A percentile compares a stretch with the other conserved stretches of the same genome.
Evolutionary conservation across 2,113 vertebrate species (phyloP).

Genomic region (Leptocoma aspasia): DNA sequence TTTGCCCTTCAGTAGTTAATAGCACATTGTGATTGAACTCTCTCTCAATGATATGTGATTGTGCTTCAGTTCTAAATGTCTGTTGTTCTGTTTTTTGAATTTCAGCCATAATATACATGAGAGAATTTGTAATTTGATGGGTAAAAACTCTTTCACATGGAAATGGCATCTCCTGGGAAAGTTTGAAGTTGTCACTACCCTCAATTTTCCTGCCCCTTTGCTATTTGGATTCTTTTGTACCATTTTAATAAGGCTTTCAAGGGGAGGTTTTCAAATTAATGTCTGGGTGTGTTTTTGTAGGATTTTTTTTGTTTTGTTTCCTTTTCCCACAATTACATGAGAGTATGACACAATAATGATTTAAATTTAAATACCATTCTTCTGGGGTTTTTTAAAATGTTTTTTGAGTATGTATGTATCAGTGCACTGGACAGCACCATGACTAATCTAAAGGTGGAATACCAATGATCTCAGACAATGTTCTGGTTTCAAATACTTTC

Average conservation of each 20-base stretch:
- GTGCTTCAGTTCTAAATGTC: background rate
- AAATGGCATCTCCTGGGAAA: background rate
- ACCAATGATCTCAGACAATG: background rate
- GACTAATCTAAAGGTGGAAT: background rate
- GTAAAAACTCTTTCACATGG: conserved; percentile 1
- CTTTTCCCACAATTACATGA: background rate
- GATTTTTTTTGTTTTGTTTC: background rate
- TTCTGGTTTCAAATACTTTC: background rate
- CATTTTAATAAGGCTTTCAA: background rate
- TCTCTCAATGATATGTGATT: conserved; percentile 5
- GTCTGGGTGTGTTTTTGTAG: background rate
- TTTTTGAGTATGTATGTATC: background rate
- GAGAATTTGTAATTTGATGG: background rate
- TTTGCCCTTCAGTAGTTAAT: background rate
- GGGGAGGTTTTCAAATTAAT: background rate
- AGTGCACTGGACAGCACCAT: background rate
- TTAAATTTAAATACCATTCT: background rate
- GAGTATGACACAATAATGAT: background rate
- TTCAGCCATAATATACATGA: background rate
- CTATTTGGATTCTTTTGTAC: background rate
- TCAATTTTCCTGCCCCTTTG: background rate
- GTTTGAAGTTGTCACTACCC: background rate
- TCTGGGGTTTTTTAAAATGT: background rate
- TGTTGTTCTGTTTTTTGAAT: conserved; percentile 4
- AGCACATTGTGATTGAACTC: conserved; percentile 21